Conservation (phyloP, 2,797 vertebrate species). For the Petrocephalus sullivani region DNA sequence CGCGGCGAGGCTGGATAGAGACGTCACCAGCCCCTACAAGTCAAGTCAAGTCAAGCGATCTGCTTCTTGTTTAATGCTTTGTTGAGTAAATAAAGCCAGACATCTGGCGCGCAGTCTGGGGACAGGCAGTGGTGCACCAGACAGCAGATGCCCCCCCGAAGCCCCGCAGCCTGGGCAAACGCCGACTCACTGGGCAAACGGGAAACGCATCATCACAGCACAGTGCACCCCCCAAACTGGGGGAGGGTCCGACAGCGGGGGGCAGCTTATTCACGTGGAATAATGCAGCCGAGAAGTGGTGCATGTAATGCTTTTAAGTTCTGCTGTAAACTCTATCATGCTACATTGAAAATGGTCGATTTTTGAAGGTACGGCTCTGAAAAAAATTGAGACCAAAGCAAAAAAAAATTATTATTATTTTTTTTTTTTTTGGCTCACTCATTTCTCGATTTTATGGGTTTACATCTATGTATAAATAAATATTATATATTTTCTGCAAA, state of each 20-base stretch:
- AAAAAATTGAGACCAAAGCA: too few species aligned
- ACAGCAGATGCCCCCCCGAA: not conserved
- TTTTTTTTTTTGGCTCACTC: too few species aligned
- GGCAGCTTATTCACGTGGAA: not conserved
- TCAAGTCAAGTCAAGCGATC: not conserved
- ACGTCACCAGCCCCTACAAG: not conserved
- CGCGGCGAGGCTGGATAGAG: not conserved
- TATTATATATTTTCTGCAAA: too few species aligned
- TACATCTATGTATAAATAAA: too few species aligned
- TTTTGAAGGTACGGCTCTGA: not conserved
- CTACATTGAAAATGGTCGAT: not conserved
- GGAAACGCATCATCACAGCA: not conserved
- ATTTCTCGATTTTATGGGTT: too few species aligned
- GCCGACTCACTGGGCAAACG: not conserved
- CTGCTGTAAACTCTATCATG: not conserved
- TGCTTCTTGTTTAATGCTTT: not conserved
- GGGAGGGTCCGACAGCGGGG: not conserved
- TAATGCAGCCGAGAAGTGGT: not conserved
- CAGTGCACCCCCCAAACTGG: not conserved
- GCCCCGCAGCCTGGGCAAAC: not conserved
- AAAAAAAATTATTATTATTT: too few species aligned
- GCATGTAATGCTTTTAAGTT: not conserved
- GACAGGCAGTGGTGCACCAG: not conserved
- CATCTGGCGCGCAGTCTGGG: constrained; percentile 18
- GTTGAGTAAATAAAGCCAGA: constrained; percentile 25